Evolutionary conservation across 2,888 invertebrate genomes (phyloP).

Genomic region (Catocala fraxini): DNA sequence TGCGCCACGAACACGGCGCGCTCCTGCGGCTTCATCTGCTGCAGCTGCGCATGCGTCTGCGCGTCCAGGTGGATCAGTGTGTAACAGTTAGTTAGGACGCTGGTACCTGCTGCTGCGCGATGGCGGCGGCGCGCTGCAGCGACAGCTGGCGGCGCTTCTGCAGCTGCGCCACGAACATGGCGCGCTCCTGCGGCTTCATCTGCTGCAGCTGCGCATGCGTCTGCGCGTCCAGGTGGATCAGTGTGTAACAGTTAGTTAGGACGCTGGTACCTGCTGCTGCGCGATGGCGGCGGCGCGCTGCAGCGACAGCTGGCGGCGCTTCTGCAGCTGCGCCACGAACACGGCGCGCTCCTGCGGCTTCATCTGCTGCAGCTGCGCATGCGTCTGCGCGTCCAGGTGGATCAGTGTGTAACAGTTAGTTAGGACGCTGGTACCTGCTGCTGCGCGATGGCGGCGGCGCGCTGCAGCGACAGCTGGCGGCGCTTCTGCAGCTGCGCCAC

Average conservation of each 20-base stretch:
- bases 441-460: constrained; percentile 81
- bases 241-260: constrained; percentile 34
- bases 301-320: constrained; percentile 86
- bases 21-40: constrained; percentile 94
- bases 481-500: constrained; percentile 92
- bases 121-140: constrained; percentile 83
- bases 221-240: constrained; percentile 94
- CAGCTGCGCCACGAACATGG: constrained; percentile 93
- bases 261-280: constrained; percentile 72
- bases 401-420: constrained; percentile 79
- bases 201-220: constrained; percentile 95
- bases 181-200: constrained; percentile 93
- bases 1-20: constrained; percentile 93
- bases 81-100: no score
- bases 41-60: constrained; percentile 94
- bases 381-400: constrained; percentile 94
- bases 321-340: constrained; percentile 93
- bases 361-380: constrained; percentile 94
- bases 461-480: constrained; percentile 85
- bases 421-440: constrained; percentile 67
- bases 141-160: constrained; percentile 89
- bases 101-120: constrained; percentile 80
- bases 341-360: constrained; percentile 93
- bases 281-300: constrained; percentile 84
- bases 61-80: constrained; percentile 92